Conservation (phyloP, 2,113 vertebrate species). For the Podilymbus podiceps region DNA sequence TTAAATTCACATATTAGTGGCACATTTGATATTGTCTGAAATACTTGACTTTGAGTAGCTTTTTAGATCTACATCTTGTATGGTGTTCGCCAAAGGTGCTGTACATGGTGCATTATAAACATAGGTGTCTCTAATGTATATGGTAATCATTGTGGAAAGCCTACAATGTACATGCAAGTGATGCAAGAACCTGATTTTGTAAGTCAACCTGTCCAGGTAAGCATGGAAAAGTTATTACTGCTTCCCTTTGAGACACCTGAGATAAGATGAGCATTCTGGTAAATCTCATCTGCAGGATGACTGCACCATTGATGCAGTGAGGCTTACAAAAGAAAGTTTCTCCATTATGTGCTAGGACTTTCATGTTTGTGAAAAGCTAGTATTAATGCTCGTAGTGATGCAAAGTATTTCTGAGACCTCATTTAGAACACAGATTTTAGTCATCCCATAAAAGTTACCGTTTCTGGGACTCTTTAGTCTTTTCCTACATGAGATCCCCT, state of each 20-base stretch:
- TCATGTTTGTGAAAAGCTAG: not conserved
- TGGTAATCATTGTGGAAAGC: not conserved
- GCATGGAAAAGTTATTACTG: not conserved
- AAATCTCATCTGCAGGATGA: not conserved
- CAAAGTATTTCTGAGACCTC: not conserved
- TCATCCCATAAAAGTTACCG: not conserved
- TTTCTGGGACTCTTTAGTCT: not conserved
- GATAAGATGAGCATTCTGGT: not conserved
- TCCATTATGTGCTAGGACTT: not conserved
- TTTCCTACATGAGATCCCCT: not conserved
- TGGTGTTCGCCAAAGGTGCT: not conserved
- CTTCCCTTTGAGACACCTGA: not conserved
- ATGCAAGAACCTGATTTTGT: not conserved
- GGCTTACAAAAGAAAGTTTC: not conserved
- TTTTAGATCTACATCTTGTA: not conserved
- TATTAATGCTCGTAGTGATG: not conserved
- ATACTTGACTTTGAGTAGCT: not conserved
- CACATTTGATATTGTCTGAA: not conserved
- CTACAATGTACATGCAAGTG: not conserved
- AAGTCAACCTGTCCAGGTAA: not conserved
- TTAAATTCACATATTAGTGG: rapidly evolving
- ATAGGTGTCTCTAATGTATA: not conserved
- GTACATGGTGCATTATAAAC: not conserved
- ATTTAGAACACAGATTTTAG: not conserved
- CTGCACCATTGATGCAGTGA: not conserved